phyloP scores from a whole-genome alignment of 2,888 invertebrate genomes.

The Cephus sareptanus region DNA sequence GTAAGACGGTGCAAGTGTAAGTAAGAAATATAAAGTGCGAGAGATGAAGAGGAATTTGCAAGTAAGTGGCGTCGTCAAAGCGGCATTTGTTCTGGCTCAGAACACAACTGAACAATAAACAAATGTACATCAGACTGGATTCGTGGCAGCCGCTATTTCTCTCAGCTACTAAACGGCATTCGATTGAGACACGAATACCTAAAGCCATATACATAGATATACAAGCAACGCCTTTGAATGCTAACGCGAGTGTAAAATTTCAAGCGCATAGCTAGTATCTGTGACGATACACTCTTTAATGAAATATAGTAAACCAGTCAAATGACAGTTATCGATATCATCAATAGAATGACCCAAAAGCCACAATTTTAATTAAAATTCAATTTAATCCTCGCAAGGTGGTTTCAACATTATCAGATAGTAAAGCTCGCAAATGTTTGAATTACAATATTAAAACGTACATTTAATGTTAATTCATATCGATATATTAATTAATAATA shows the following conservation, averaged over 20 bases:
- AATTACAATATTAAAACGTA: background rate
- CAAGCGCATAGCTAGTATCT: background rate
- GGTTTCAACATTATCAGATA: background rate
- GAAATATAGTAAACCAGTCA: background rate
- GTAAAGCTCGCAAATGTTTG: background rate
- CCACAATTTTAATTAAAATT: background rate
- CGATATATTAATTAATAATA: background rate
- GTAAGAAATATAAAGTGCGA: background rate
- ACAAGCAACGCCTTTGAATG: background rate
- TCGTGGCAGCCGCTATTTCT: background rate
- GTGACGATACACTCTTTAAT: background rate
- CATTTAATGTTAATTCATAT: background rate
- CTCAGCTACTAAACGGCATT: background rate
- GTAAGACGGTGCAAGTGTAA: background rate
- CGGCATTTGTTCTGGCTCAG: background rate
- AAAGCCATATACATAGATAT: background rate
- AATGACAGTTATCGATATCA: background rate
- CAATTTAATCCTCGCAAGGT: background rate
- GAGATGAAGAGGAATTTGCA: background rate
- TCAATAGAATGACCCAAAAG: background rate
- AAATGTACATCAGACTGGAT: background rate
- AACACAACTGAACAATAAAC: background rate
- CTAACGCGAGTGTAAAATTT: background rate
- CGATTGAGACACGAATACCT: background rate
- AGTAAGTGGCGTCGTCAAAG: constrained; percentile 1